Percentiles rank a stretch among this genome's conserved stretches.
phyloP scores from a whole-genome alignment of 2,113 vertebrate genomes.

The Daubentonia madagascariensis region DNA sequence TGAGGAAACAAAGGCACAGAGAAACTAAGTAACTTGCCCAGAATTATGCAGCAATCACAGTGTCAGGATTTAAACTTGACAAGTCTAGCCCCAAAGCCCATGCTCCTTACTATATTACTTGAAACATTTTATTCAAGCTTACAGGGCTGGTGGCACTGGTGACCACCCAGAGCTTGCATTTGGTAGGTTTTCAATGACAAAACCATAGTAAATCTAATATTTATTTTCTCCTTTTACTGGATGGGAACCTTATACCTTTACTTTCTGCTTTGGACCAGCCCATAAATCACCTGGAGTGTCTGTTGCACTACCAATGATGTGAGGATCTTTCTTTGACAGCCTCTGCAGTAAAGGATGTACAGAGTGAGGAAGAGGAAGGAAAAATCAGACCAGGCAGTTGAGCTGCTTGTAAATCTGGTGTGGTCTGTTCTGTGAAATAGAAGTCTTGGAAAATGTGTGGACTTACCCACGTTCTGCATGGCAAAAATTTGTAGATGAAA shows the following conservation, averaged over 20 bases:
- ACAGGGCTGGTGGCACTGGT: neutral
- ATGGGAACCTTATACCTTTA: neutral
- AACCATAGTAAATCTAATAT: neutral
- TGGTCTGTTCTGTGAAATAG: neutral
- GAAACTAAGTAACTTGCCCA: neutral
- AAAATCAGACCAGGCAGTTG: neutral
- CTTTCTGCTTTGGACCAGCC: neutral
- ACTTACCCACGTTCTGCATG: neutral
- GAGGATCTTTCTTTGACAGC: neutral
- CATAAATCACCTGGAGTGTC: neutral
- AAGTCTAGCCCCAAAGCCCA: neutral
- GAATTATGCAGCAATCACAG: neutral
- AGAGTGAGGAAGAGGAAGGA: too few species aligned
- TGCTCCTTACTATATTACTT: neutral
- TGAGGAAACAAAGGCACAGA: neutral
- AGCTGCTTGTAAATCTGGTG: fast-evolving
- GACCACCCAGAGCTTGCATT: neutral
- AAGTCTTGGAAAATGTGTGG: neutral
- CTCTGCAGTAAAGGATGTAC: neutral
- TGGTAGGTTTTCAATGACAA: neutral
- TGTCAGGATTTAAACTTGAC: neutral
- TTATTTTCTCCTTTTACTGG: neutral
- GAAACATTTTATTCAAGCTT: neutral
- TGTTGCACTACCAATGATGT: fast-evolving
- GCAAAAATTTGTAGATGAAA: neutral